Conservation (phyloP, 2,888 invertebrate genomes). For the Spicauda simplicius region DNA sequence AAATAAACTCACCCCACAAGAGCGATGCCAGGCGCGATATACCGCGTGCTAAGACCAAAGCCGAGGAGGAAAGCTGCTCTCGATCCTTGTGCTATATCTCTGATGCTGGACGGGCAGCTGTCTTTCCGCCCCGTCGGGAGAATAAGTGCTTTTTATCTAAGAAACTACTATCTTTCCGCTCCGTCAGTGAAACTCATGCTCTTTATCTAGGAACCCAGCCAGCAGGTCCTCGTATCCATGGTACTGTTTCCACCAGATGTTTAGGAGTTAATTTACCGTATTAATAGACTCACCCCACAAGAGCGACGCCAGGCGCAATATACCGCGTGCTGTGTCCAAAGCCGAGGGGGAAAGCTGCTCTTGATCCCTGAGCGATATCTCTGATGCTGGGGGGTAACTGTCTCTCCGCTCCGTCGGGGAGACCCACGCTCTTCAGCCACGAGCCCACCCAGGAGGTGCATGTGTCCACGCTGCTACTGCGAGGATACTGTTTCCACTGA, state of each 20-base stretch:
- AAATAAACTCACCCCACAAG: conserved; percentile 90
- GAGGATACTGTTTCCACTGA: conserved; percentile 87
- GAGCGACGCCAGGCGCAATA: conserved; percentile 90
- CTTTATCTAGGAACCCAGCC: conserved; percentile 73
- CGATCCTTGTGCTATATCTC: conserved; percentile 83
- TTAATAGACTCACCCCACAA: conserved; percentile 89
- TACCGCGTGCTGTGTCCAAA: conserved; percentile 96
- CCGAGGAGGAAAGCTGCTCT: conserved; percentile 96
- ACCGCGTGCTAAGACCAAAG: conserved; percentile 94
- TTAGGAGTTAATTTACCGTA: not conserved
- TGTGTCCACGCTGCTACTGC: conserved; percentile 79
- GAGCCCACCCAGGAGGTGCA: conserved; percentile 79
- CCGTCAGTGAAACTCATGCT: conserved; percentile 73
- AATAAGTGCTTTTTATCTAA: too few species aligned
- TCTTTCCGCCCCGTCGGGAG: too few species aligned
- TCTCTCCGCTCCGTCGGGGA: conserved; percentile 75
- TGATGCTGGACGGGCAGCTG: conserved; percentile 90
- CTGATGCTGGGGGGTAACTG: conserved; percentile 90
- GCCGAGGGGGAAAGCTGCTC: conserved; percentile 96
- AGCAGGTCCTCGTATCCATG: conserved; percentile 82
- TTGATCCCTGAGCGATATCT: conserved; percentile 84
- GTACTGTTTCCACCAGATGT: too few species aligned
- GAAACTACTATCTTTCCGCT: too few species aligned
- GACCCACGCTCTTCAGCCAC: conserved; percentile 67
- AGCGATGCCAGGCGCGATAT: conserved; percentile 92